Base-by-base conservation (phyloP, 2,888 invertebrate species). In the Rhamnusium bicolor region DNA sequence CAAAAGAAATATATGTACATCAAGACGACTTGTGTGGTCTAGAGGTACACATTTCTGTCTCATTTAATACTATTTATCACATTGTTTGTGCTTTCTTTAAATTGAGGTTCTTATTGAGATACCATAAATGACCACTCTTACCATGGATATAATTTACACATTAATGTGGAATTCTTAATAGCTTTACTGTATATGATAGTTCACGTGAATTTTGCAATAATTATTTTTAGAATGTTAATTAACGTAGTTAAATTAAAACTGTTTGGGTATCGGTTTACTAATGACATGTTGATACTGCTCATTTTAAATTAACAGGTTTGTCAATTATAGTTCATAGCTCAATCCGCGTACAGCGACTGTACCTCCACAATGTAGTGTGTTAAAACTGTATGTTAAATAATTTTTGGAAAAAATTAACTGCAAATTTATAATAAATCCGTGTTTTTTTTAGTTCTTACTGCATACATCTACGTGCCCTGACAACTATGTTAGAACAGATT, bases 41-140 rank as follows among this genome's bases (percentile, higher is more conserved):
- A 40, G 32, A 66, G 63, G 66, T 72, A 72, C 63, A 74, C 74
- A 74, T 79, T 76, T 79, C 72, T 73, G 75, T 79, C 76, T 61
- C 72, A 73, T 65, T 79, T 70, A 79, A 79, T 79, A 66, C 74
- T 77, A 68, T 78, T 79, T 78, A 77, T 78, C 75, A 77, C 80
- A 78, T 79, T 78, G 77, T 78, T 78, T 75, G 68, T 63, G 69
- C 72, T 71, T 74, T 68, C 72, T 71, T 74, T 68, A 74, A 77
- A 74, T 72, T 75, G 71, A 56, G 63, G 65, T 71, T 71, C 71
- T 77, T 73, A 71, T 72, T 68, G 61, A 74, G 69, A 62, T 66
- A 46, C 72, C 53, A 65, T 65, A 65, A 65, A 65, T 65, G 65
- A 65, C 65, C 53, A 53, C 29, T 65, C 53, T 65, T 29, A 29